These are phyloP conservation scores for Norana najaformis DNA, from an alignment of 2,888 invertebrate genomes.

Conservation along the genomic window DNA sequence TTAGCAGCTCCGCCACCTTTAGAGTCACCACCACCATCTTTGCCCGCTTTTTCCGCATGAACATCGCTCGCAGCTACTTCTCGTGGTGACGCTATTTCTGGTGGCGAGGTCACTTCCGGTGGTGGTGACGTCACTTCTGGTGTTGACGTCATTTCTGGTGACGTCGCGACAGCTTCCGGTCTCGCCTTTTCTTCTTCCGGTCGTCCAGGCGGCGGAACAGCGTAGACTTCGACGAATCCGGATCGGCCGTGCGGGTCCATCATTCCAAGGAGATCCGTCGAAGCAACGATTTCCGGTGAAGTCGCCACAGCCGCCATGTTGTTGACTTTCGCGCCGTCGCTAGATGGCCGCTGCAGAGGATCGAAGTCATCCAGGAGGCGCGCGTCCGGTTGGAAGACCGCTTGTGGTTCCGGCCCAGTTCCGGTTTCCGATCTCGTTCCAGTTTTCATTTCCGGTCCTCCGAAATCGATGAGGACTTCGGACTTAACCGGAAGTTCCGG, in stretches of 20 bases:
- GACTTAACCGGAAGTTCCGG: background rate
- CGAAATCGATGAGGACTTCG: background rate
- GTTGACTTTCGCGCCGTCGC: background rate
- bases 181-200: background rate
- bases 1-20: background rate
- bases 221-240: background rate
- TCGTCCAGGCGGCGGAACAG: background rate
- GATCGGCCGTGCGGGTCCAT: background rate
- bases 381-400: background rate
- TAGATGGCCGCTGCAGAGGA: slow-evolving; percentile 16
- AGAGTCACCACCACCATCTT: background rate
- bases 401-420: background rate
- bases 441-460: background rate
- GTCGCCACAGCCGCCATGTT: background rate
- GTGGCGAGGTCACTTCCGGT: background rate
- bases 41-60: background rate
- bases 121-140: background rate
- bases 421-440: background rate
- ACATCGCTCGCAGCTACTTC: background rate
- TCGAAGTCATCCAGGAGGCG: background rate
- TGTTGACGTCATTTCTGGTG: background rate
- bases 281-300: background rate
- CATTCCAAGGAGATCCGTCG: background rate
- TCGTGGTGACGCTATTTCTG: background rate
- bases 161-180: background rate